A percentile compares a stretch with the other conserved stretches of the same genome.
These are phyloP conservation scores for Cyanoramphus novaezelandiae DNA, from an alignment of 2,113 vertebrate species.

Conservation along the genomic window DNA sequence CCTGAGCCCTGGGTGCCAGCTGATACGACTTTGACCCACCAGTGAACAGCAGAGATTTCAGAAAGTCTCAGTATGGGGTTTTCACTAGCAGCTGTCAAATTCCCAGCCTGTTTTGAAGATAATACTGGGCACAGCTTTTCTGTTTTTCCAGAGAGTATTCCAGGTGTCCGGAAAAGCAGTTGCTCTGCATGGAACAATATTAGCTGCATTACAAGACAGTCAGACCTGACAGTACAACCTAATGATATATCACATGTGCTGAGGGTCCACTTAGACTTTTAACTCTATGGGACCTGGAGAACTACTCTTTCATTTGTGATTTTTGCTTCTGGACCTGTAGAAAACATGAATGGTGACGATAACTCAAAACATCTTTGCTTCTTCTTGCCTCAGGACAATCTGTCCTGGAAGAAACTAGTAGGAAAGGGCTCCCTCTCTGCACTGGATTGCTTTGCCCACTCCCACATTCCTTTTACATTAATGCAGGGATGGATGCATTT, in stretches of 20 bases:
- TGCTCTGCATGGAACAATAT: not conserved
- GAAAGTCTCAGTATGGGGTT: not conserved
- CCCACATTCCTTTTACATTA: not conserved
- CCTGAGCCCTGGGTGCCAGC: not conserved
- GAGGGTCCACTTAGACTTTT: not conserved
- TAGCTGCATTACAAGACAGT: not conserved
- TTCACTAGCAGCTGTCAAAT: not conserved
- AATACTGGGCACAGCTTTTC: not conserved
- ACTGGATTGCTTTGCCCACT: not conserved
- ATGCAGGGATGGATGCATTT: not conserved
- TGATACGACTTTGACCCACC: not conserved
- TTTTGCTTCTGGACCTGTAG: not conserved
- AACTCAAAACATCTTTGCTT: not conserved
- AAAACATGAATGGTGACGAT: not conserved
- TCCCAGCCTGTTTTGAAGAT: not conserved
- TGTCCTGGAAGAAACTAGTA: not conserved
- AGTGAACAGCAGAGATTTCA: not conserved
- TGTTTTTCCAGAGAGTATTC: not conserved
- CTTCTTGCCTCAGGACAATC: not conserved
- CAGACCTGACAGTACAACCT: not conserved
- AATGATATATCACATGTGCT: rapidly evolving
- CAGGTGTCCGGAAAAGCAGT: not conserved
- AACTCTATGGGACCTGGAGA: not conserved
- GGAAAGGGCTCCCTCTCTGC: not conserved
- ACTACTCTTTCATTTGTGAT: not conserved